These are phyloP conservation scores for Delia radicum DNA, from an alignment of 1,140 invertebrate species.

Conservation along the genomic window DNA sequence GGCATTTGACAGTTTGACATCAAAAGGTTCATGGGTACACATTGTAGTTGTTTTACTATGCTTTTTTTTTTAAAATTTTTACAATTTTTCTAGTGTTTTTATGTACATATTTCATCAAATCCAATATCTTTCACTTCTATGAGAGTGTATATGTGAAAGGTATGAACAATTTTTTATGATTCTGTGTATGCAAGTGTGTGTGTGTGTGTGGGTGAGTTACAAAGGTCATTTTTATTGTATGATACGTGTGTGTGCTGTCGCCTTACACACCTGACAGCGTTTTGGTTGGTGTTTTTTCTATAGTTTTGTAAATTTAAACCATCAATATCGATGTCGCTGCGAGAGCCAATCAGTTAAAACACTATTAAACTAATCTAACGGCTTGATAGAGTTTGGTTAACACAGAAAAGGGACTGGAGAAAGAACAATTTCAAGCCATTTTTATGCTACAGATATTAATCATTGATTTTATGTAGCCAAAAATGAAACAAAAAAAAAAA, in stretches of 20 bases:
- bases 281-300: background rate
- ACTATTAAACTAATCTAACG: constrained; percentile 20
- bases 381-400: background rate
- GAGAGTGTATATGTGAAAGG: background rate
- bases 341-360: constrained; percentile 19
- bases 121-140: background rate
- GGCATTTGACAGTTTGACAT: constrained; percentile 21
- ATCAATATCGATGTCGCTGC: constrained; percentile 10
- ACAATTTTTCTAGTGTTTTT: background rate
- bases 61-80: background rate
- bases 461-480: background rate
- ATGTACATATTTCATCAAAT: background rate
- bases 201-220: background rate
- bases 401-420: background rate
- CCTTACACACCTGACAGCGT: background rate
- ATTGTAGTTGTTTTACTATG: background rate
- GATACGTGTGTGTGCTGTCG: too few species aligned
- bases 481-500: background rate
- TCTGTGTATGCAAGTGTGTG: background rate
- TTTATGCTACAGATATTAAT: background rate
- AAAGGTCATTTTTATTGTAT: constrained; percentile 5
- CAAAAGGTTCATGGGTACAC: background rate
- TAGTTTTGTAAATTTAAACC: background rate
- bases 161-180: background rate
- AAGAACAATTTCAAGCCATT: background rate